Percentiles rank a stretch among this genome's conserved stretches.
Conservation (phyloP, 2,888 invertebrate genomes). For the Rutpela maculata region DNA sequence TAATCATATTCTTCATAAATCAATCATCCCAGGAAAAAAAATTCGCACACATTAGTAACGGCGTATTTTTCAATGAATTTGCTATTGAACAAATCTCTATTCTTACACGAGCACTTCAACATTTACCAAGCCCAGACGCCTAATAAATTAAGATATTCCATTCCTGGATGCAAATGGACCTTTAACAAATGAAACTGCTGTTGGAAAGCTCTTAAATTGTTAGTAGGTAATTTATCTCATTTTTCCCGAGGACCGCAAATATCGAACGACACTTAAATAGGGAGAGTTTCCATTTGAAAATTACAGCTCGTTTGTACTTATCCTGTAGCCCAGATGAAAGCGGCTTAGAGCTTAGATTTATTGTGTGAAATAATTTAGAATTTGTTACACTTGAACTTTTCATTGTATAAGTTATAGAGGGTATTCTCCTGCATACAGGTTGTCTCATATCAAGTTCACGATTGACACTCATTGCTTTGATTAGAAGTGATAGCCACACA, state of each 20-base stretch:
- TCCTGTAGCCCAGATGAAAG: neutral
- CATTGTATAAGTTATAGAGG: neutral
- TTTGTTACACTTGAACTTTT: neutral
- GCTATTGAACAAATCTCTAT: neutral
- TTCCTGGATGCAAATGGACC: neutral
- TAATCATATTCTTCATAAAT: too few relatives aligned
- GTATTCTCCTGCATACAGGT: too few relatives aligned
- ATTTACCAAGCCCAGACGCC: neutral
- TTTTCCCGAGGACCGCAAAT: neutral
- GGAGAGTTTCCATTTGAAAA: neutral
- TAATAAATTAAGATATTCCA: neutral
- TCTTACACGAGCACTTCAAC: neutral
- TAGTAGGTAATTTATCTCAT: constrained; percentile 3
- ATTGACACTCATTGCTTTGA: too few relatives aligned
- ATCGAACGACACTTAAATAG: neutral
- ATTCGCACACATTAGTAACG: neutral
- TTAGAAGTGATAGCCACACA: too few relatives aligned
- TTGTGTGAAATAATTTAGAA: neutral
- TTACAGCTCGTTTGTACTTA: neutral
- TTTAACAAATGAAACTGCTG: constrained; percentile 1
- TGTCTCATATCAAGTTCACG: neutral
- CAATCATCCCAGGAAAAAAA: too few relatives aligned
- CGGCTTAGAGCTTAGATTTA: neutral
- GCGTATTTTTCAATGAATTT: neutral
- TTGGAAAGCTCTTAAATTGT: constrained; percentile 7